A percentile compares a stretch with the other conserved stretches of the same genome.
These are phyloP conservation scores for Naja naja DNA, from an alignment of 2,113 vertebrate species.

Conservation along the genomic window DNA sequence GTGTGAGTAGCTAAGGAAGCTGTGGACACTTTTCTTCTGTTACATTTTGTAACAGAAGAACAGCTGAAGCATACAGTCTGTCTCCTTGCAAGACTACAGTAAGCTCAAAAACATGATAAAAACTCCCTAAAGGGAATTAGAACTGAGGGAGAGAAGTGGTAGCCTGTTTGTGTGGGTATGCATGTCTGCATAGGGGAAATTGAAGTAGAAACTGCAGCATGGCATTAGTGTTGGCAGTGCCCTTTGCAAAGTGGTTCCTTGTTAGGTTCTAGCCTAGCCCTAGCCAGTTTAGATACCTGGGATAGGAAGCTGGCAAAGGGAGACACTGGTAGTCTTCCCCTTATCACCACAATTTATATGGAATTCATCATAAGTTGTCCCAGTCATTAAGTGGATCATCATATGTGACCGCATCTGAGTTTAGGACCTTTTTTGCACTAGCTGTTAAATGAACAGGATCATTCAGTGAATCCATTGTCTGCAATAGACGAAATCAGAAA, in stretches of 20 bases:
- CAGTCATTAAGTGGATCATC: background rate
- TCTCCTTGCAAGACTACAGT: background rate
- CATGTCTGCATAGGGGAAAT: background rate
- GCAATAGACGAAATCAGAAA: background rate
- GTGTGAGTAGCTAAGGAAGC: background rate
- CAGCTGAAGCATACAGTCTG: background rate
- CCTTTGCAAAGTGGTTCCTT: background rate
- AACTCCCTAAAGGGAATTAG: background rate
- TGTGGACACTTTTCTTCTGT: background rate
- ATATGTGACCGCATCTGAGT: background rate
- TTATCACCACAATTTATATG: background rate
- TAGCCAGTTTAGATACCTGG: background rate
- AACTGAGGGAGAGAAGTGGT: background rate
- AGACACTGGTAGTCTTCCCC: background rate
- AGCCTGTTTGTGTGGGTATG: background rate
- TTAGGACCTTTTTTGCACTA: background rate
- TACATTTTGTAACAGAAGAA: background rate
- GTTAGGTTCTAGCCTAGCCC: background rate
- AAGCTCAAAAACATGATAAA: background rate
- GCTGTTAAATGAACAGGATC: background rate
- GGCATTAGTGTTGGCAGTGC: background rate
- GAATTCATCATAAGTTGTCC: background rate
- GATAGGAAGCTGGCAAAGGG: background rate
- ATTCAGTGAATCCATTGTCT: background rate
- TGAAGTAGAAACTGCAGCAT: background rate